These are phyloP conservation scores for Bradypodion ventrale DNA, from an alignment of 2,797 vertebrate genomes.

Conservation along the genomic window DNA sequence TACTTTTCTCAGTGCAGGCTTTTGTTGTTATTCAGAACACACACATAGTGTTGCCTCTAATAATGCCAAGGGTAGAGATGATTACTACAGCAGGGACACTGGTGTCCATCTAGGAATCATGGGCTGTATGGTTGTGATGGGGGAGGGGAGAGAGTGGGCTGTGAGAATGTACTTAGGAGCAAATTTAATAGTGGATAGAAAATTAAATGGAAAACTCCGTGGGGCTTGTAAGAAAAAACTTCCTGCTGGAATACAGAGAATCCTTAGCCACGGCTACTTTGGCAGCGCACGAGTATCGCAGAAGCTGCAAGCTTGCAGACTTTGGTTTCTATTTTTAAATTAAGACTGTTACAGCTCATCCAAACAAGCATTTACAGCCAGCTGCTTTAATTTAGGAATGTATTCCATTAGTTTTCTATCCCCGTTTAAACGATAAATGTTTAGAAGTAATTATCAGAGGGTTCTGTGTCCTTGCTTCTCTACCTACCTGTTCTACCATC, in stretches of 20 bases:
- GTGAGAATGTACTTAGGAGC: background rate
- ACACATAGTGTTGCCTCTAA: background rate
- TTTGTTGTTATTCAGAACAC: background rate
- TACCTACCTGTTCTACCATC: background rate
- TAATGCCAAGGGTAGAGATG: background rate
- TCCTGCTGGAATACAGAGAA: background rate
- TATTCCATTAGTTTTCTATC: conserved; percentile 5
- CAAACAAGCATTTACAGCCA: background rate
- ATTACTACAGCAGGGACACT: background rate
- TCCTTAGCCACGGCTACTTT: conserved; percentile 8
- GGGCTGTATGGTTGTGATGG: background rate
- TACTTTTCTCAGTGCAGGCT: background rate
- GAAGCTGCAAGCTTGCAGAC: background rate
- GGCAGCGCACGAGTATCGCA: background rate
- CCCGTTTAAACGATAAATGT: conserved; percentile 25
- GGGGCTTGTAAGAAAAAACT: background rate
- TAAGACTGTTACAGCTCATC: conserved; percentile 4
- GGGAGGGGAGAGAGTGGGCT: background rate
- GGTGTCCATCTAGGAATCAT: background rate
- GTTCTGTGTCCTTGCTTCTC: conserved; percentile 14
- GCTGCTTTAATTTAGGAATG: conserved; percentile 7
- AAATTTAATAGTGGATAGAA: background rate
- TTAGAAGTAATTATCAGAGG: conserved; percentile 14
- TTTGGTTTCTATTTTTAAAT: background rate
- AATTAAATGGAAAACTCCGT: background rate